A percentile compares a stretch with the other conserved stretches of the same genome.
Evolutionary conservation across 1,140 invertebrate genomes (phyloP).

Genomic region (Drosophila takahashii): DNA sequence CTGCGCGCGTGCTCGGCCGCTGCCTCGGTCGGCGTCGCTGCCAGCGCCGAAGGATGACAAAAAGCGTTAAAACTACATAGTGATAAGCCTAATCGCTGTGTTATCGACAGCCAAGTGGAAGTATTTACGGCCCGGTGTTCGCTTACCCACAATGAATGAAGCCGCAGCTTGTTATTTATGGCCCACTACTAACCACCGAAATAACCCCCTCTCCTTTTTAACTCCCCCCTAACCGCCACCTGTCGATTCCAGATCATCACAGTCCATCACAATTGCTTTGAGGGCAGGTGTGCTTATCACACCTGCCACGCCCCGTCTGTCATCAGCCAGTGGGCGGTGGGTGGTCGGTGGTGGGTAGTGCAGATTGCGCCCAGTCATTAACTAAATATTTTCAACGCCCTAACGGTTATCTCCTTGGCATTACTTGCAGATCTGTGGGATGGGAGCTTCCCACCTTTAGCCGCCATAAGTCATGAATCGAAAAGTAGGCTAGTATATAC

Average conservation of each 20-base stretch:
- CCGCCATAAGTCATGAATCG: constrained; percentile 18
- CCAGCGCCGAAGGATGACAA: constrained; percentile 45
- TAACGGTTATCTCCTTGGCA: constrained; percentile 20
- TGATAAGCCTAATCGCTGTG: constrained; percentile 47
- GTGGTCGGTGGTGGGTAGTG: constrained; percentile 1
- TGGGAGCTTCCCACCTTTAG: neutral
- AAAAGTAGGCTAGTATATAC: constrained; percentile 8
- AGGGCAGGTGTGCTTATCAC: constrained; percentile 39
- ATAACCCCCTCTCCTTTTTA: neutral
- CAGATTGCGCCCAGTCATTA: constrained; percentile 50
- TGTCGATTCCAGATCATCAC: constrained; percentile 26
- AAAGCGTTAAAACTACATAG: constrained; percentile 25
- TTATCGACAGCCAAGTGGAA: constrained; percentile 38
- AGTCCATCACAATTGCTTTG: constrained; percentile 23
- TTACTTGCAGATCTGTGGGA: constrained; percentile 29
- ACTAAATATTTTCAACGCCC: constrained; percentile 64
- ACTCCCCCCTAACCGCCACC: neutral
- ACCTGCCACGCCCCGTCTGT: constrained; percentile 43
- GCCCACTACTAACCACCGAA: constrained; percentile 4
- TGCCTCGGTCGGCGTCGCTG: neutral
- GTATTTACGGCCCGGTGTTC: constrained; percentile 39
- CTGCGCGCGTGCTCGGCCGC: constrained; percentile 49
- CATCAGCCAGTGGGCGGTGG: constrained; percentile 4
- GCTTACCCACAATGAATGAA: constrained; percentile 33
- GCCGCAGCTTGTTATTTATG: constrained; percentile 35